Base-by-base conservation (phyloP, 92 coral and sea anemone genomes). In the Epizoanthus rinbou region DNA sequence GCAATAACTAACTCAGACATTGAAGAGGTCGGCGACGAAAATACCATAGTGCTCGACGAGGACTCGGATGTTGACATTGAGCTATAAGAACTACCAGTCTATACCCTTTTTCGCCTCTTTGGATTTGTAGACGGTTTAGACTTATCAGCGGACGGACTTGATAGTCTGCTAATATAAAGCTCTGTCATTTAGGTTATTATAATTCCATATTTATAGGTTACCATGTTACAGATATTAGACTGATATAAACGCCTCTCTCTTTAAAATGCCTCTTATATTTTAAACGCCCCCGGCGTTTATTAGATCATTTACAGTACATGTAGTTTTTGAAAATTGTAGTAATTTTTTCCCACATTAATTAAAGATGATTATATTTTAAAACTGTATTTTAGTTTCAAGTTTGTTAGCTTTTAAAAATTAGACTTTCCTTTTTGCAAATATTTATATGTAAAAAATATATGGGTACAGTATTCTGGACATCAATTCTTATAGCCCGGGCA, bases 91-190 rank as follows among this genome's bases (percentile, higher is more conserved):
- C 84, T 65, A 65, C 84, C 84, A 80, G 63, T n/a, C n/a, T n/a
- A n/a, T 80, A 80, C 84, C 74, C 84, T 64, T 80, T 47, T 11
- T 21, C 16, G 63, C 63, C 63, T 3, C 63, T 57, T 57, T 57
- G 63, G 18, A 57, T 81, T 67, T 54, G 76, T 54, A 67, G 66
- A 54, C 57, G 35, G 65, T 68, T 52, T 65, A 65, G 64, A 45
- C 75, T 65, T 81, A 81, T 81, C 75, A 83, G 80, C 79, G 43
- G 86, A 83, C 37, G 22, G 86, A 83, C 86, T 83, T 83, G 73
- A 60, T 72, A 72, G 73, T 72, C 81, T 74, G 82, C 81, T 60
- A 84, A n/a, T n/a, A n/a, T n/a, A n/a, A 73, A 64, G 82, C 87
- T 84, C 81, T 74, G 87, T 84, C 81, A 74, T 74, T 43, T 74